Evolutionary conservation across 2,888 invertebrate genomes (phyloP).

Genomic region (Drosophila meridionalis): DNA sequence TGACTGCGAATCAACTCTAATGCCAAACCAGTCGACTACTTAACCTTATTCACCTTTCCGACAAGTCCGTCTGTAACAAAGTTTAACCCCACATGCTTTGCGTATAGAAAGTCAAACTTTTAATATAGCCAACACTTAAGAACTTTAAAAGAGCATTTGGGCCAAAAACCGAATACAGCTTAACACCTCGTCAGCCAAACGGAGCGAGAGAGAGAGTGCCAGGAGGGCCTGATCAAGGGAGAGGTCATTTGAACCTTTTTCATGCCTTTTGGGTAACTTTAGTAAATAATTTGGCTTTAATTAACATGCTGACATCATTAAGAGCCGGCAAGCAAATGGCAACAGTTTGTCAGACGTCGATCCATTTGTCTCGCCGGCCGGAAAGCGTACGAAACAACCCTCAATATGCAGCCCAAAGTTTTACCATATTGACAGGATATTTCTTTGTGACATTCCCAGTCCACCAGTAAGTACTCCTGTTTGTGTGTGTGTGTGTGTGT

Average conservation of each 20-base stretch:
- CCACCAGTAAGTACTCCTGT: slow-evolving; percentile 7
- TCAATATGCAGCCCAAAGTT: slow-evolving; percentile 30
- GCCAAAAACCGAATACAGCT: slow-evolving; percentile 13
- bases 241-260: slow-evolving; percentile 7
- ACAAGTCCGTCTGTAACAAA: background rate
- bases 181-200: slow-evolving; percentile 29
- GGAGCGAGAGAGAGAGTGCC: background rate
- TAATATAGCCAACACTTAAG: slow-evolving; percentile 38
- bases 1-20: background rate
- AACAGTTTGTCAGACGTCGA: slow-evolving; percentile 72
- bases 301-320: slow-evolving; percentile 83
- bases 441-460: slow-evolving; percentile 1
- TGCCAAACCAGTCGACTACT: background rate
- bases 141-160: slow-evolving; percentile 45
- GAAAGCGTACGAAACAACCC: slow-evolving; percentile 26
- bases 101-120: slow-evolving; percentile 27
- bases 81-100: slow-evolving; percentile 22
- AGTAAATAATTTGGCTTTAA: slow-evolving; percentile 84
- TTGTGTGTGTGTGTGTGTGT: background rate
- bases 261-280: slow-evolving; percentile 48
- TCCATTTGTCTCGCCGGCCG: slow-evolving; percentile 68
- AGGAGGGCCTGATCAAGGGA: background rate
- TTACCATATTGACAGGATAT: slow-evolving; percentile 55
- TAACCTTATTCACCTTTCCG: background rate
- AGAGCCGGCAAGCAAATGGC: slow-evolving; percentile 58